Percentiles rank a stretch among this genome's conserved stretches.
These are phyloP conservation scores for Thripadectes ignobilis DNA, from an alignment of 2,797 vertebrate species.

Conservation along the genomic window DNA sequence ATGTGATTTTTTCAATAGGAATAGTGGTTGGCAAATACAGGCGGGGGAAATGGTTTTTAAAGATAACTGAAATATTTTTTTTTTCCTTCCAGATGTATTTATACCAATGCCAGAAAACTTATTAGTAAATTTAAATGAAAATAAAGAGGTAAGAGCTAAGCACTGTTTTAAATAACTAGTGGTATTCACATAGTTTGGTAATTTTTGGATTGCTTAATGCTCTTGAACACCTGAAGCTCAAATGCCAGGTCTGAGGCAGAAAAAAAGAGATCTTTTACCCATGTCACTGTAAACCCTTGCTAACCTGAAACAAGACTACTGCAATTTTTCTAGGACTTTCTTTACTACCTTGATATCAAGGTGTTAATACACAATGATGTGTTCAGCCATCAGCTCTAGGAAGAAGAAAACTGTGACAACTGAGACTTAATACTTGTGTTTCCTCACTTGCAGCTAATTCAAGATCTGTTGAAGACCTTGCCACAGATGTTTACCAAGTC, in stretches of 20 bases:
- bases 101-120: conserved; percentile 98
- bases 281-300: neutral
- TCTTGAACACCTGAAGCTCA: neutral
- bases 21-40: neutral
- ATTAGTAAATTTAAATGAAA: conserved; percentile 94
- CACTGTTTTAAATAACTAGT: neutral
- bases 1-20: neutral
- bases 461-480: conserved; percentile 90
- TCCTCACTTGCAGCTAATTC: conserved; percentile 84
- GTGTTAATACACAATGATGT: neutral
- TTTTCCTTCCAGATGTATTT: conserved; percentile 90
- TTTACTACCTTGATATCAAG: neutral
- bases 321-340: neutral
- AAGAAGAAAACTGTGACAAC: neutral
- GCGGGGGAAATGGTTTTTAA: neutral
- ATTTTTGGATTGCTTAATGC: neutral
- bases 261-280: neutral
- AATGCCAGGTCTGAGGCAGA: neutral
- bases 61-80: neutral
- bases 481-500: conserved; percentile 92
- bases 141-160: conserved; percentile 92
- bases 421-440: neutral
- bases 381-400: neutral
- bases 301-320: neutral
- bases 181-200: neutral